Base-by-base conservation (phyloP, 2,888 invertebrate genomes). In the Dasysyrphus tricinctus region DNA sequence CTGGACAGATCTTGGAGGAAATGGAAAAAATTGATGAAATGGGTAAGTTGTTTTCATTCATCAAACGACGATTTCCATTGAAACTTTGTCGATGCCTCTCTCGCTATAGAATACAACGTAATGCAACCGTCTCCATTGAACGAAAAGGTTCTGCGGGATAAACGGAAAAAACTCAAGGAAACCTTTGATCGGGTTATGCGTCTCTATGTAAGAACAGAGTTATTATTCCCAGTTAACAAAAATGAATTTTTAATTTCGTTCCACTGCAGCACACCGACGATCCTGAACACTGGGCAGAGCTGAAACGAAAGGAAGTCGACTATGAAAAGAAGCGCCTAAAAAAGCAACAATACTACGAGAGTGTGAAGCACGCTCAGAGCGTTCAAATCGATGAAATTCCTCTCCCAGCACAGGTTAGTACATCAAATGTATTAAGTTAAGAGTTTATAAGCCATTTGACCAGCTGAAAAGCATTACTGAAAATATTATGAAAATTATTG, bases 1-100 rank as follows among this genome's bases (percentile, higher is more conserved):
- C 99, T 0, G 95, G 96, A 73, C 98, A 98, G 92, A 96, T 99
- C 80, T 94, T 99, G 51, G 97, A 97, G 90, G 99, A 99, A 93
- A 95, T 99, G 94, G 98, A 99, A 91, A 97, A 98, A 93, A 98
- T 99, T 90, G 99, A 99, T 94, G 97, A 98, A 94, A 98, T 99
- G 98, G 98, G 98, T 98, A 93, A 90, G 92, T 91, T 24, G 24
- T 37, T 73, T 12, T 51, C 12, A 32, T 2, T 24, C 56, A 8
- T 19, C 1, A 1, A 24, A 19, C 12, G 51, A 11, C 32, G 24
- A 32, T 54, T 16, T 14, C 3, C n/a, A 32, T 56, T 65, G 14
- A 54, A 29, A n/a, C 29, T n/a, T n/a, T n/a, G n/a, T n/a, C n/a
- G n/a, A 16, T 57, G 16, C 54, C 8, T 24, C 32, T 88, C 88